These are phyloP conservation scores for Amphipyra berbera DNA, from an alignment of 2,888 invertebrate species.

Conservation along the genomic window DNA sequence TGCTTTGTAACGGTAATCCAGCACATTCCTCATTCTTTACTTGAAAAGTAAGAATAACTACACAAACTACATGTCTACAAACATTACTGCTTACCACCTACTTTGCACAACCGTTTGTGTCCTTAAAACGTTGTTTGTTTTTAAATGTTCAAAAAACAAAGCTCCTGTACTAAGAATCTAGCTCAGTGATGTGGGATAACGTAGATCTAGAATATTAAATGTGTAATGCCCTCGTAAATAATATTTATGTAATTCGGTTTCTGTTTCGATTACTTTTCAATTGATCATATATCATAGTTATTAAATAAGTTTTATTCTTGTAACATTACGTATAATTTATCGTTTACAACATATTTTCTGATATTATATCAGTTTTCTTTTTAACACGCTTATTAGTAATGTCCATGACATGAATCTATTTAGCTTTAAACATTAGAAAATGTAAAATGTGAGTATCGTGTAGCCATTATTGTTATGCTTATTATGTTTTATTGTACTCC, in stretches of 20 bases:
- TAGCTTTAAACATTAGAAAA: too few relatives aligned
- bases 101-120: constrained; percentile 68
- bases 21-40: constrained; percentile 64
- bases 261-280: constrained; percentile 16
- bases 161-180: constrained; percentile 43
- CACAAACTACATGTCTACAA: constrained; percentile 52
- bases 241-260: constrained; percentile 42
- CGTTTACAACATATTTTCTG: too few relatives aligned
- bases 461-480: too few relatives aligned
- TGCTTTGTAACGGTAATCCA: constrained; percentile 67
- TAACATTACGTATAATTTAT: too few relatives aligned
- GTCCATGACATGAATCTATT: too few relatives aligned
- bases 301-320: too few relatives aligned
- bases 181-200: constrained; percentile 37
- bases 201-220: constrained; percentile 40
- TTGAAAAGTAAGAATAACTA: constrained; percentile 56
- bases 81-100: constrained; percentile 58
- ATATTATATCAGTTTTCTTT: too few relatives aligned
- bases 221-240: constrained; percentile 48
- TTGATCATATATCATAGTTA: too few relatives aligned
- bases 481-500: too few relatives aligned
- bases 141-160: constrained; percentile 67
- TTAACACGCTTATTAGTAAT: too few relatives aligned
- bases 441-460: too few relatives aligned
- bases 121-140: constrained; percentile 76